phyloP scores from a whole-genome alignment of 2,888 invertebrate species.

The Oscheius sp. region DNA sequence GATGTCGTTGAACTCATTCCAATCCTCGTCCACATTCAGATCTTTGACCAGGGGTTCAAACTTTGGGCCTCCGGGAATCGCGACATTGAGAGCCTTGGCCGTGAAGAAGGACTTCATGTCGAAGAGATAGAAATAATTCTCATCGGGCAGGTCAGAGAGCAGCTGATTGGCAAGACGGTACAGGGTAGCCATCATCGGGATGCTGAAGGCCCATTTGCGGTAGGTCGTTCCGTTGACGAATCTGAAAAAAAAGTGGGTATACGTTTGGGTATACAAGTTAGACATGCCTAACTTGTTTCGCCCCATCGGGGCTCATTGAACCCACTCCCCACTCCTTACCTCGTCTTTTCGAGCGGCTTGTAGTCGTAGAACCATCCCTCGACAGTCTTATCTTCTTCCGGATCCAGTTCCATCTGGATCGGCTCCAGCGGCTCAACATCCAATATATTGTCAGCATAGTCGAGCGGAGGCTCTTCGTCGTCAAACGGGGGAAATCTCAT shows the following conservation, averaged over 20 bases:
- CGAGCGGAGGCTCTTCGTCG: constrained; percentile 98
- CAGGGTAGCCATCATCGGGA: constrained; percentile 96
- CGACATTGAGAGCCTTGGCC: constrained; percentile 98
- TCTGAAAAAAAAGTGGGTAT: constrained; percentile 74
- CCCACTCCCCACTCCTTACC: constrained; percentile 75
- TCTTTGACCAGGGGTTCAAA: constrained; percentile 99
- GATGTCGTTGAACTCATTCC: constrained; percentile 99
- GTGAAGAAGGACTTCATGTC: constrained; percentile 99
- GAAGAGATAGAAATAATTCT: constrained; percentile 98
- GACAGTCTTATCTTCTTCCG: constrained; percentile 84
- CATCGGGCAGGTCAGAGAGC: constrained; percentile 91
- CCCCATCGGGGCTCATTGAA: too few relatives aligned
- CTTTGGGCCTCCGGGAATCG: constrained; percentile 98
- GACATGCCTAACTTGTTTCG: too few relatives aligned
- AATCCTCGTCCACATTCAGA: constrained; percentile 98
- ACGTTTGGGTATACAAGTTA: too few relatives aligned
- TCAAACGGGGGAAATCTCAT: constrained; percentile 99
- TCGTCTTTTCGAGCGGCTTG: constrained; percentile 91
- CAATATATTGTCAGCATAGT: constrained; percentile 98
- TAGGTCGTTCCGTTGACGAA: constrained; percentile 96
- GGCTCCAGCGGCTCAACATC: constrained; percentile 99
- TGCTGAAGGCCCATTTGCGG: constrained; percentile 91
- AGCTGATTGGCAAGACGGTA: constrained; percentile 97
- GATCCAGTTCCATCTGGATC: constrained; percentile 91
- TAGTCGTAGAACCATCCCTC: constrained; percentile 99